Evolutionary conservation across 2,888 invertebrate genomes (phyloP).

Genomic region (Zygogramma bicolorata): DNA sequence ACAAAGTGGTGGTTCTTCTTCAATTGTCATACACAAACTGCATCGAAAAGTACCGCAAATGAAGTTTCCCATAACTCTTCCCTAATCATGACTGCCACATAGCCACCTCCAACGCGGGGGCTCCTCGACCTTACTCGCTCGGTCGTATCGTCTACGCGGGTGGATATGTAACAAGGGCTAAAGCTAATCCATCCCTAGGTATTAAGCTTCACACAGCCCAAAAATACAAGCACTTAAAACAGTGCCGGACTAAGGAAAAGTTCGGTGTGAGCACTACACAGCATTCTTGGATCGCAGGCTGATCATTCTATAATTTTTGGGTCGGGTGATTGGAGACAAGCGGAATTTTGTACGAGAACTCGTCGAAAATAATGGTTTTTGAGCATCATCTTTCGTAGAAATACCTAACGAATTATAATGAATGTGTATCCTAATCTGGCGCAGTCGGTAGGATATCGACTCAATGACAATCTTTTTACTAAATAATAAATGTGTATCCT

Average conservation of each 20-base stretch:
- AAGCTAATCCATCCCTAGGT: slow-evolving; percentile 70
- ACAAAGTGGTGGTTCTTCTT: neutral
- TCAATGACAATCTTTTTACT: neutral
- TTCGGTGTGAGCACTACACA: slow-evolving; percentile 68
- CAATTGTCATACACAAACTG: neutral
- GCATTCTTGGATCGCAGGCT: slow-evolving; percentile 54
- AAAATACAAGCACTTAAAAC: slow-evolving; percentile 77
- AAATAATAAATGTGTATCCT: neutral
- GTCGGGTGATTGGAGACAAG: neutral
- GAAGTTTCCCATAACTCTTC: neutral
- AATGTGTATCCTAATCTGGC: neutral
- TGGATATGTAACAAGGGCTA: slow-evolving; percentile 71
- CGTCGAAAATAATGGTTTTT: neutral
- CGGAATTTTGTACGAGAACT: neutral
- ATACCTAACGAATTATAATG: neutral
- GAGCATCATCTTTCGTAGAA: neutral
- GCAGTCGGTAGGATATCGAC: neutral
- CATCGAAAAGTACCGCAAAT: neutral
- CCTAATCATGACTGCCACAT: neutral
- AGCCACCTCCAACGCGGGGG: neutral
- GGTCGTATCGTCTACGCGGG: slow-evolving; percentile 65
- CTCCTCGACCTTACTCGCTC: slow-evolving; percentile 60
- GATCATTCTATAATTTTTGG: neutral
- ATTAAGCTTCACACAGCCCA: slow-evolving; percentile 75
- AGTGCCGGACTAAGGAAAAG: slow-evolving; percentile 72